These are phyloP conservation scores for Gymnogyps californianus DNA, from an alignment of 2,113 vertebrate genomes.

Conservation along the genomic window DNA sequence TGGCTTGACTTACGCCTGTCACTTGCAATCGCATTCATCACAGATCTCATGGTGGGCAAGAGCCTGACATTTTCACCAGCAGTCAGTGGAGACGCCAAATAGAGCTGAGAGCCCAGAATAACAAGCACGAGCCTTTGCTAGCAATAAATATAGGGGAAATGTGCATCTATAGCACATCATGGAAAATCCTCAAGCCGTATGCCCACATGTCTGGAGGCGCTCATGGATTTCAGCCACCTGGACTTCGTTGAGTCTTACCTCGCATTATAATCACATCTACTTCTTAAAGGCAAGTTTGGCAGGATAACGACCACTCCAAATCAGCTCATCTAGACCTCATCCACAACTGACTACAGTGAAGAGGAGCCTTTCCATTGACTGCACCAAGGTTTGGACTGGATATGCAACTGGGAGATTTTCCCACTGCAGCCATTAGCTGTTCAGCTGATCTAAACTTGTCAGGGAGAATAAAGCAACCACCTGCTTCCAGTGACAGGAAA, in stretches of 20 bases:
- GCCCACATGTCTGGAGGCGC: not conserved
- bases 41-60: not conserved
- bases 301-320: not conserved
- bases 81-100: not conserved
- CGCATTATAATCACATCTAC: not conserved
- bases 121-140: not conserved
- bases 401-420: not conserved
- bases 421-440: not conserved
- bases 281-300: not conserved
- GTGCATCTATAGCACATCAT: not conserved
- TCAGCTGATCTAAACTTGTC: conserved; percentile 38
- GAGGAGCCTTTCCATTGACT: not conserved
- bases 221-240: not conserved
- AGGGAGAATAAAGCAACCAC: conserved; percentile 44
- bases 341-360: not conserved
- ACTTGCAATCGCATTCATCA: not conserved
- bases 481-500: conserved; percentile 49
- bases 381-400: not conserved
- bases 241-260: not conserved
- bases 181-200: not conserved
- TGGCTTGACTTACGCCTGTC: not conserved
- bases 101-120: not conserved
- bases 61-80: not conserved
- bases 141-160: not conserved
- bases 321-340: not conserved